These are phyloP conservation scores for Dendrolimus pini DNA, from an alignment of 2,888 invertebrate genomes.

Conservation along the genomic window DNA sequence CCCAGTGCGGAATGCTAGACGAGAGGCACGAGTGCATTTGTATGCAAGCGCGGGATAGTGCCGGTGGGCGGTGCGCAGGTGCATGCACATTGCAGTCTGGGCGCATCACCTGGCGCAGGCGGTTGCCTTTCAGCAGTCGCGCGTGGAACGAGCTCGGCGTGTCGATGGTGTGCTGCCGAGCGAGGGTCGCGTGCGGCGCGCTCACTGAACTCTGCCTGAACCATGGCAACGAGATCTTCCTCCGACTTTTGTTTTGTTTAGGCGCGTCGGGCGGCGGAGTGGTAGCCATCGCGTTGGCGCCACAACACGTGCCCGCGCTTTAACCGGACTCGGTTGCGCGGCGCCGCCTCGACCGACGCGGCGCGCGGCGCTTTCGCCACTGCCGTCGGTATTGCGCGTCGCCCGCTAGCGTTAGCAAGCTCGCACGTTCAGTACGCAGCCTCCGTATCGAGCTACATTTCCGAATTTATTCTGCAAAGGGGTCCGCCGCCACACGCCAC, in stretches of 20 bases:
- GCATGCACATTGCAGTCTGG: slow-evolving; percentile 12
- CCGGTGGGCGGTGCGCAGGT: slow-evolving; percentile 15
- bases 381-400: slow-evolving; percentile 33
- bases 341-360: slow-evolving; percentile 47
- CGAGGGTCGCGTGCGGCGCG: slow-evolving; percentile 83
- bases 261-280: slow-evolving; percentile 41
- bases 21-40: slow-evolving; percentile 20
- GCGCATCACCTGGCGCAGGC: slow-evolving; percentile 70
- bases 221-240: slow-evolving; percentile 94
- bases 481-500: slow-evolving; percentile 35
- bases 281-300: slow-evolving; percentile 45
- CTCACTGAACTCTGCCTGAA: slow-evolving; percentile 89
- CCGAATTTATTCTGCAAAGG: slow-evolving; percentile 46
- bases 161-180: slow-evolving; percentile 93
- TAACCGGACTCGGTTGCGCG: slow-evolving; percentile 39
- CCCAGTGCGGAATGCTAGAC: slow-evolving; percentile 6
- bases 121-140: slow-evolving; percentile 81
- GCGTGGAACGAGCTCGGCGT: slow-evolving; percentile 91
- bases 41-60: slow-evolving; percentile 31
- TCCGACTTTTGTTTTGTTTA: slow-evolving; percentile 82
- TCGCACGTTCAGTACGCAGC: slow-evolving; percentile 63
- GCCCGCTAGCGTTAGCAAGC: slow-evolving; percentile 31
- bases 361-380: slow-evolving; percentile 50
- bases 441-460: slow-evolving; percentile 70
- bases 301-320: slow-evolving; percentile 34